These are phyloP conservation scores for Megaceryle maxima DNA, from an alignment of 2,113 vertebrate species.

Conservation along the genomic window DNA sequence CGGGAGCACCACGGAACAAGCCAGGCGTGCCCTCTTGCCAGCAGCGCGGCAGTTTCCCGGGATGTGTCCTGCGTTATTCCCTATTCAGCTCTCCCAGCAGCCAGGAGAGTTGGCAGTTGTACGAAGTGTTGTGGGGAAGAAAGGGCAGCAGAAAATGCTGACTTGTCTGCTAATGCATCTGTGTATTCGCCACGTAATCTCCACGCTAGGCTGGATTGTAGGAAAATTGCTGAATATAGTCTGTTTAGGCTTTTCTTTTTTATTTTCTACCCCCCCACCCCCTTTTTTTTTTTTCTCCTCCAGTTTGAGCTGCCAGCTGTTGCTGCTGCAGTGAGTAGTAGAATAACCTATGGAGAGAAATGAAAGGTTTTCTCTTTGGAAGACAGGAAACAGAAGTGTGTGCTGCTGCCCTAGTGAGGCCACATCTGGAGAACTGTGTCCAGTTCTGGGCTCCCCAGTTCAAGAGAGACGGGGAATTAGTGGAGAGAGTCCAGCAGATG, in stretches of 20 bases:
- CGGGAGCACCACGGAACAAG: background rate
- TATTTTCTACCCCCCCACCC: no score
- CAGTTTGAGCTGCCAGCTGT: background rate
- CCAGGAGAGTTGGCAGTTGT: background rate
- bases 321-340: background rate
- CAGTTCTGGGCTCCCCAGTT: background rate
- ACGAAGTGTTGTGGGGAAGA: background rate
- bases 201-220: background rate
- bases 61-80: background rate
- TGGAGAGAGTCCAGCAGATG: background rate
- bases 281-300: background rate
- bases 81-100: background rate
- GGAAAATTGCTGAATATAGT: background rate
- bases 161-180: background rate
- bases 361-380: background rate
- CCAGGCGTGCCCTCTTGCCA: background rate
- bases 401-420: background rate
- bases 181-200: background rate
- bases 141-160: background rate
- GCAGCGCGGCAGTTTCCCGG: background rate
- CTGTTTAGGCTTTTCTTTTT: background rate
- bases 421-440: background rate
- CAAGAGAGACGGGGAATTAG: background rate
- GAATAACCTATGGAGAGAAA: background rate
- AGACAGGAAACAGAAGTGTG: background rate